Evolutionary conservation across 2,888 invertebrate genomes (phyloP).

Genomic region (Leistus spinibarbis): DNA sequence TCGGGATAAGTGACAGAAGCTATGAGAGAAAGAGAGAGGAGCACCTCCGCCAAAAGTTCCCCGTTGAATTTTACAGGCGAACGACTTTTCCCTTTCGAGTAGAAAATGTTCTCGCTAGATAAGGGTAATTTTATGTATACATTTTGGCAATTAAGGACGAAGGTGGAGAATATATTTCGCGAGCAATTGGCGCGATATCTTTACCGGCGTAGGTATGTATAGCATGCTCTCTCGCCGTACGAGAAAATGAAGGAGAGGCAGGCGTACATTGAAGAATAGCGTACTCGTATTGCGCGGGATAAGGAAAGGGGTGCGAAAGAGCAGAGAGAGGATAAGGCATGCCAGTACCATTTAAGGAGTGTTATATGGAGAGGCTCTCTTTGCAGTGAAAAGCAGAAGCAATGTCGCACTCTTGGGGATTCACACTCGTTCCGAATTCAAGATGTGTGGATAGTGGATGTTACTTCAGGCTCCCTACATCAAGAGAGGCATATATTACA

Average conservation of each 20-base stretch:
- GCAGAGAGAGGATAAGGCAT: not conserved
- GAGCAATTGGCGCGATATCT: constrained; percentile 44
- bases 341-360: constrained; percentile 7
- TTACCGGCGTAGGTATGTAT: not conserved
- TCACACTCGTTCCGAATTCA: constrained; percentile 6
- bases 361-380: constrained; percentile 1
- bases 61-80: constrained; percentile 23
- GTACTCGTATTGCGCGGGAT: not conserved
- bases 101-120: constrained; percentile 41
- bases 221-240: not conserved
- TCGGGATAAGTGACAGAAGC: not conserved
- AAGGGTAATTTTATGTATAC: constrained; percentile 50
- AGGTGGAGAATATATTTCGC: constrained; percentile 50
- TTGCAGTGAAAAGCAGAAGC: constrained; percentile 9
- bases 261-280: not conserved
- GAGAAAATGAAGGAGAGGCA: not conserved
- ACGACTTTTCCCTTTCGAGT: constrained; percentile 18
- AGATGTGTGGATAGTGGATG: constrained; percentile 8
- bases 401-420: constrained; percentile 10
- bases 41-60: constrained; percentile 11
- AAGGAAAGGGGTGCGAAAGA: not conserved
- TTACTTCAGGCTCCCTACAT: not conserved
- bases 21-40: not conserved
- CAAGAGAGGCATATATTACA: constrained; percentile 15
- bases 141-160: constrained; percentile 50